These are phyloP conservation scores for Thunnus thynnus DNA, from an alignment of 2,113 vertebrate species.

Conservation along the genomic window DNA sequence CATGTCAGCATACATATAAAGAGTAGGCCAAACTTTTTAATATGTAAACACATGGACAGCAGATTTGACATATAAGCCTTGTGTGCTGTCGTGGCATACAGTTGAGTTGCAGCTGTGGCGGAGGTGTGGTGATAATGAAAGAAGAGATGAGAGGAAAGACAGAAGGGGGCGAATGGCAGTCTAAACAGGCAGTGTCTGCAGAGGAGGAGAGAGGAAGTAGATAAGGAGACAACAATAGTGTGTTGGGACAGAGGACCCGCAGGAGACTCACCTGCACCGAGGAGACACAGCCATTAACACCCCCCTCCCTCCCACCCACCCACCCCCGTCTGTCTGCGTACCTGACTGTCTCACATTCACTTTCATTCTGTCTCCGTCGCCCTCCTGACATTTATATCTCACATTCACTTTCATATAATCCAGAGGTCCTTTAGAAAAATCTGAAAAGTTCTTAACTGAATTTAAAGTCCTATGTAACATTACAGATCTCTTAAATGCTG, in stretches of 20 bases:
- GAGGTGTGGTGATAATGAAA: constrained; percentile 52
- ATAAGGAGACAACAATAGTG: constrained; percentile 85
- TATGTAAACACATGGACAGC: not conserved
- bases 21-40: not conserved
- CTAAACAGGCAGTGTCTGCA: constrained; percentile 81
- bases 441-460: no score
- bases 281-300: constrained; percentile 58
- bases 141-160: constrained; percentile 52
- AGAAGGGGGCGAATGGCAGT: constrained; percentile 65
- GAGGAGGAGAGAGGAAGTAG: constrained; percentile 81
- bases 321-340: constrained; percentile 14
- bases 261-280: constrained; percentile 75
- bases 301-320: not conserved
- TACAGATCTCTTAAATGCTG: no score
- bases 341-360: constrained; percentile 37
- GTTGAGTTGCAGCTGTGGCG: constrained; percentile 39
- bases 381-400: not conserved
- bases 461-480: no score
- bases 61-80: not conserved
- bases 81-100: not conserved
- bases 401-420: constrained; percentile 9
- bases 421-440: no score
- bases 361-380: constrained; percentile 25
- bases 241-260: constrained; percentile 79
- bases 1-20: not conserved